A percentile compares a stretch with the other conserved stretches of the same genome.
These are phyloP conservation scores for Aspidiotus destructor DNA, from an alignment of 2,888 invertebrate species.

Conservation along the genomic window DNA sequence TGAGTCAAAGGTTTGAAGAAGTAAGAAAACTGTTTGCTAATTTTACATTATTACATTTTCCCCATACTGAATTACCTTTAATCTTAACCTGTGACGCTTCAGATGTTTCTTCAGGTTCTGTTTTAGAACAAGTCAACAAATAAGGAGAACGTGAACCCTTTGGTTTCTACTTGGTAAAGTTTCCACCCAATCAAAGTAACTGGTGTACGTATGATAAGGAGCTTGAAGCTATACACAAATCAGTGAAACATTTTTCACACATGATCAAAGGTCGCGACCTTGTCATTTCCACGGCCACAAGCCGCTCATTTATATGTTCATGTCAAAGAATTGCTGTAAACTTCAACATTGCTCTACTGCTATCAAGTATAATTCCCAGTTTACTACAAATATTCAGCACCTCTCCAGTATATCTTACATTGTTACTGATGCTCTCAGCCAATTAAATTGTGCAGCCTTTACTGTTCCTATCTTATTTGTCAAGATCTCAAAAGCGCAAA, in stretches of 20 bases:
- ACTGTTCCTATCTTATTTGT: not conserved
- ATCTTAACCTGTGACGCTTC: slow-evolving; percentile 1
- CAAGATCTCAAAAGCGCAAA: not conserved
- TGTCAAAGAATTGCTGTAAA: not conserved
- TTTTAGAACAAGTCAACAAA: not conserved
- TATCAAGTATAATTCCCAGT: not conserved
- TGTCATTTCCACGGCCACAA: not conserved
- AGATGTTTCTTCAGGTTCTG: not conserved
- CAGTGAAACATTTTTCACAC: not conserved
- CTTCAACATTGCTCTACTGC: not conserved
- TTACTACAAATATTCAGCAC: not conserved
- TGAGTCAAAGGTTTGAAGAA: not conserved
- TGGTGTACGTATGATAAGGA: not conserved
- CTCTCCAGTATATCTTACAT: not conserved
- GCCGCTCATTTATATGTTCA: not conserved
- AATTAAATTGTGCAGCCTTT: not conserved
- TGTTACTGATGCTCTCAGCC: not conserved
- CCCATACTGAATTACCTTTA: not conserved
- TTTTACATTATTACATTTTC: slow-evolving; percentile 7
- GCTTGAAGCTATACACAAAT: not conserved
- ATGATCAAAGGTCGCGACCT: not conserved
- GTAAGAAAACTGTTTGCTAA: not conserved
- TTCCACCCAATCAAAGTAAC: not conserved
- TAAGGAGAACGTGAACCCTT: not conserved
- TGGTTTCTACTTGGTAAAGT: not conserved